These are phyloP conservation scores for Drosophila burlai DNA, from an alignment of 1,140 invertebrate genomes.

Conservation along the genomic window DNA sequence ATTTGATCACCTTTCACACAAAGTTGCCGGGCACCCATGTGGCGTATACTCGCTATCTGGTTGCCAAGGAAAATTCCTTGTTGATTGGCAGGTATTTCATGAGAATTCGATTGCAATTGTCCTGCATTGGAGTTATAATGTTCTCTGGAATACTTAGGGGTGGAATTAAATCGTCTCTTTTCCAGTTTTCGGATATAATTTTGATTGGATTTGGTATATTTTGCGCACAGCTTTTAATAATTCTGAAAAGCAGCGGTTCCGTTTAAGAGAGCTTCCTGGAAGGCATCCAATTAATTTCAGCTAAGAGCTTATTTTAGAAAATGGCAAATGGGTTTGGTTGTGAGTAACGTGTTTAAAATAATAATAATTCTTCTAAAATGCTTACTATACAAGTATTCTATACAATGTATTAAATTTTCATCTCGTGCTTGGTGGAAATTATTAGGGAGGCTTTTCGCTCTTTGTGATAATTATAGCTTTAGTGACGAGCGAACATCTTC, in stretches of 20 bases:
- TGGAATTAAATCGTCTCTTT: too few species aligned
- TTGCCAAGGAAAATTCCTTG: background rate
- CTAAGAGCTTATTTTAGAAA: background rate
- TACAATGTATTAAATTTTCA: background rate
- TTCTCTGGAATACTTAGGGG: background rate
- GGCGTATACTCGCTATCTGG: constrained; percentile 1
- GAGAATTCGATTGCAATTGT: constrained; percentile 1
- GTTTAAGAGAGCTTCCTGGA: background rate
- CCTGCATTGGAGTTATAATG: background rate
- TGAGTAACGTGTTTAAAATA: background rate
- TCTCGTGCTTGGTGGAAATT: background rate
- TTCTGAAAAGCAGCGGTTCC: background rate
- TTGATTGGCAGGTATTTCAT: background rate
- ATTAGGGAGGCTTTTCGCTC: background rate
- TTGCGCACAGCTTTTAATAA: background rate
- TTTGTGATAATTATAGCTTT: constrained; percentile 2
- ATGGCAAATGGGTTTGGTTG: background rate
- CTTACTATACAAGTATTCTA: background rate
- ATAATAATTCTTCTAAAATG: background rate
- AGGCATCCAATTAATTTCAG: background rate
- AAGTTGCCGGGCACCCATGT: constrained; percentile 1
- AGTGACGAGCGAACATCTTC: background rate
- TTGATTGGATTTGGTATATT: background rate
- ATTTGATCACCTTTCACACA: constrained; percentile 5
- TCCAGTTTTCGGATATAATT: background rate